phyloP scores from a whole-genome alignment of 2,113 vertebrate species.

The Psammodynastes pulverulentus region DNA sequence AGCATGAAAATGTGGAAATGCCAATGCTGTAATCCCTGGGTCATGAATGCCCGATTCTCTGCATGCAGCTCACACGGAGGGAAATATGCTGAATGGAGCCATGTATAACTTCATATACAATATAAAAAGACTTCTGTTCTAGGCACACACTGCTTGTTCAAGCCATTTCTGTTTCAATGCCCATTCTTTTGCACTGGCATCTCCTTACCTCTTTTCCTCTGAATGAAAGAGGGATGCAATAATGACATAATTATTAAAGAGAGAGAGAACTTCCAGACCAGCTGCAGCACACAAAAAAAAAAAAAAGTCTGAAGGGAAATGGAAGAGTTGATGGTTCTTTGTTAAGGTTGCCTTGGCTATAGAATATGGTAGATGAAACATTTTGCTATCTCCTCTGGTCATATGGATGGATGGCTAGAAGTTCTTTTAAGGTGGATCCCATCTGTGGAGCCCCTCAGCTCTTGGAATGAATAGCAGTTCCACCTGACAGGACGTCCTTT shows the following conservation, averaged over 20 bases:
- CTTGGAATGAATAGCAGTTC: slow-evolving; percentile 30
- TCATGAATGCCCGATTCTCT: slow-evolving; percentile 69
- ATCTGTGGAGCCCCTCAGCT: slow-evolving; percentile 42
- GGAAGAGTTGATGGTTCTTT: slow-evolving; percentile 64
- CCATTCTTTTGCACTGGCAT: slow-evolving; percentile 70
- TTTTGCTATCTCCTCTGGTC: slow-evolving; percentile 56
- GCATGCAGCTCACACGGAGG: slow-evolving; percentile 65
- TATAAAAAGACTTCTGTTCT: slow-evolving; percentile 69
- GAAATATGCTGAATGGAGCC: slow-evolving; percentile 67
- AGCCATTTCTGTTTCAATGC: slow-evolving; percentile 67
- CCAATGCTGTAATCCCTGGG: slow-evolving; percentile 60
- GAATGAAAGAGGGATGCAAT: slow-evolving; percentile 67
- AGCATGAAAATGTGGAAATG: slow-evolving; percentile 56
- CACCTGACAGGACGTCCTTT: slow-evolving; percentile 40
- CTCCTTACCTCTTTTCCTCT: slow-evolving; percentile 60
- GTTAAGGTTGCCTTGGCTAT: slow-evolving; percentile 70
- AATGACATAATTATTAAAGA: slow-evolving; percentile 69
- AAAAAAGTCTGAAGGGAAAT: slow-evolving; percentile 66
- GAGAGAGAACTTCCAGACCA: slow-evolving; percentile 47
- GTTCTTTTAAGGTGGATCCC: slow-evolving; percentile 67
- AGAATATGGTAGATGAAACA: slow-evolving; percentile 69
- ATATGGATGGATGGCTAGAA: slow-evolving; percentile 59
- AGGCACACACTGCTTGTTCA: slow-evolving; percentile 64
- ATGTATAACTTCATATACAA: slow-evolving; percentile 71
- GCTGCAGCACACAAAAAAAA: slow-evolving; percentile 61